These are phyloP conservation scores for Plagodis dolabraria DNA, from an alignment of 2,888 invertebrate species.

Conservation along the genomic window DNA sequence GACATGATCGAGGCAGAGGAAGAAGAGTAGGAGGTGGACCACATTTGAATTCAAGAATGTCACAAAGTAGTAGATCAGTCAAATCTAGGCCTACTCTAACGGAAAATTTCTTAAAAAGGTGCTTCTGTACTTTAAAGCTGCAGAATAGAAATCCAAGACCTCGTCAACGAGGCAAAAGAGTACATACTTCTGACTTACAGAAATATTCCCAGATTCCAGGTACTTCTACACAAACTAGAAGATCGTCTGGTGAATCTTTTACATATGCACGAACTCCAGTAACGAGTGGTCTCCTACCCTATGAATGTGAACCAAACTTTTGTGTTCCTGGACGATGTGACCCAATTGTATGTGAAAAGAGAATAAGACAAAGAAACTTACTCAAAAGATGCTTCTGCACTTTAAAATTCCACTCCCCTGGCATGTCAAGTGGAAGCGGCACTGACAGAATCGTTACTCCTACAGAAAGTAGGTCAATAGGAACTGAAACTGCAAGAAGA, in stretches of 20 bases:
- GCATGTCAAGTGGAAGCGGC: neutral
- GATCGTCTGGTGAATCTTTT: slow-evolving; percentile 1
- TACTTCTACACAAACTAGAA: slow-evolving; percentile 12
- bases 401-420: slow-evolving; percentile 12
- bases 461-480: slow-evolving; percentile 5
- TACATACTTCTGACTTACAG: neutral
- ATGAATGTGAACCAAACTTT: slow-evolving; percentile 29
- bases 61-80: neutral
- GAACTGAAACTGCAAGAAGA: slow-evolving; percentile 12
- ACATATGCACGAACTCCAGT: slow-evolving; percentile 2
- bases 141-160: neutral
- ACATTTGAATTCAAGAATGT: neutral
- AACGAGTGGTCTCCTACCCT: slow-evolving; percentile 16
- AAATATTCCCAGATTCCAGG: neutral
- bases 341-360: slow-evolving; percentile 31
- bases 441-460: slow-evolving; percentile 3
- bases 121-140: slow-evolving; percentile 24
- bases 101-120: slow-evolving; percentile 15
- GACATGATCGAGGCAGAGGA: neutral
- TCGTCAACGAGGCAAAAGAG: neutral
- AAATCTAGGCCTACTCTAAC: slow-evolving; percentile 2
- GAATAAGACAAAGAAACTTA: slow-evolving; percentile 26
- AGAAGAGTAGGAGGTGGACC: slow-evolving; percentile 1
- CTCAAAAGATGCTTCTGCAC: slow-evolving; percentile 31
- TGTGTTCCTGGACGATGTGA: slow-evolving; percentile 39